Conservation (phyloP, 1,140 invertebrate genomes). For the Diploscapter pachys region DNA sequence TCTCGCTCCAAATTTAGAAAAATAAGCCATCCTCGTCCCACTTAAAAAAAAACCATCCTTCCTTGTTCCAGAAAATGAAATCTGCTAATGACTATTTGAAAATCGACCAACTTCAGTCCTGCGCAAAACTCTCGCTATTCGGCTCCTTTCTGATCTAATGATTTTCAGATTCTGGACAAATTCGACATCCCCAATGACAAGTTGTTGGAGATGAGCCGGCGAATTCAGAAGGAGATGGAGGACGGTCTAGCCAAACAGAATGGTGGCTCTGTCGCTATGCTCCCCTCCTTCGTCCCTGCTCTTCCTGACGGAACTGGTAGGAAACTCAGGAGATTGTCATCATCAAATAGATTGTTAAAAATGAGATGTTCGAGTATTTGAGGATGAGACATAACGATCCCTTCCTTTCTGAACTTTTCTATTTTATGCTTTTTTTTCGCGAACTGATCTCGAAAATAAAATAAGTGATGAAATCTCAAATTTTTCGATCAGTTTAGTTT, state of each 20-base stretch:
- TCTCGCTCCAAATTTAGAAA: too few species aligned
- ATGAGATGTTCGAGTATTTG: conserved; percentile 4
- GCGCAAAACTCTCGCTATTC: too few species aligned
- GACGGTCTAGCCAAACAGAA: conserved; percentile 41
- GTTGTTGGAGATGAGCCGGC: conserved; percentile 32
- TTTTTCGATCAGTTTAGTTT: neutral
- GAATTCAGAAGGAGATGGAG: conserved; percentile 49
- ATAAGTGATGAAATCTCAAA: neutral
- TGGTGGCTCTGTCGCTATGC: conserved; percentile 52
- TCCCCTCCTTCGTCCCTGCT: conserved; percentile 54
- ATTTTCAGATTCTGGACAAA: conserved; percentile 17
- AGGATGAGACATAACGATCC: neutral
- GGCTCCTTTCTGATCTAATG: neutral
- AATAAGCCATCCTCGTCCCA: too few species aligned
- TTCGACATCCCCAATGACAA: conserved; percentile 20
- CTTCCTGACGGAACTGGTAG: conserved; percentile 54
- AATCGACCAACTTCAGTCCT: too few species aligned
- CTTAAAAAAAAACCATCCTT: too few species aligned
- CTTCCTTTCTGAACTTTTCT: neutral
- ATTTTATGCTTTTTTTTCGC: neutral
- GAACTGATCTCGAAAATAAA: neutral
- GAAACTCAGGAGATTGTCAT: conserved; percentile 26
- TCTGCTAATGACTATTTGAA: too few species aligned
- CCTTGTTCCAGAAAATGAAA: too few species aligned
- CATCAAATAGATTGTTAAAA: conserved; percentile 2